These are phyloP conservation scores for Masticophis lateralis DNA, from an alignment of 2,797 vertebrate genomes.

Conservation along the genomic window DNA sequence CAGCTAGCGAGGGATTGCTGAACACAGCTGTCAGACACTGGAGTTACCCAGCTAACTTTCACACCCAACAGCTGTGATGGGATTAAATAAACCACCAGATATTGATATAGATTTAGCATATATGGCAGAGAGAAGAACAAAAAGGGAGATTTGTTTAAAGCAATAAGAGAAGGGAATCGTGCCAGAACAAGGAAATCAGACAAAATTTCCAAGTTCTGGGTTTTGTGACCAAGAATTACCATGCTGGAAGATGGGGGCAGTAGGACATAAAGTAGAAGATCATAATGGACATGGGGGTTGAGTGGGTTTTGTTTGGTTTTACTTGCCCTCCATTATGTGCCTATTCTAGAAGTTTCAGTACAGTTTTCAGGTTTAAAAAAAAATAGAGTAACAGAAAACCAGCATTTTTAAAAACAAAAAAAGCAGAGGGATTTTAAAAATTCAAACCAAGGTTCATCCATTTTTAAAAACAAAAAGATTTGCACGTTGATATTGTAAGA, in stretches of 20 bases:
- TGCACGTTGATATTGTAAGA: background rate
- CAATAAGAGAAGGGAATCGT: background rate
- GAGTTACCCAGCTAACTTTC: constrained; percentile 29
- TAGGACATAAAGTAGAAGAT: background rate
- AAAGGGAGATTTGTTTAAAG: background rate
- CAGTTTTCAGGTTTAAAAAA: background rate
- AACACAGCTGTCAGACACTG: constrained; percentile 22
- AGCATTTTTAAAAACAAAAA: background rate
- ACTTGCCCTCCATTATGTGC: background rate
- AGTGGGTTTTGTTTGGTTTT: background rate
- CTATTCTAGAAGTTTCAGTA: background rate
- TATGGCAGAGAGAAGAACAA: background rate
- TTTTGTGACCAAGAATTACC: background rate
- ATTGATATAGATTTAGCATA: constrained; percentile 18
- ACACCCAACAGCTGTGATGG: constrained; percentile 31
- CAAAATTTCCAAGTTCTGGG: background rate
- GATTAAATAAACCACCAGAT: constrained; percentile 19
- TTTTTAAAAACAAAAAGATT: background rate
- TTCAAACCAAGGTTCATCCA: background rate
- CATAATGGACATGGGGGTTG: background rate
- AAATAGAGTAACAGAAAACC: background rate
- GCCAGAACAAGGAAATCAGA: background rate
- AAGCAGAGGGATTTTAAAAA: background rate
- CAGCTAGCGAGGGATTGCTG: constrained; percentile 11
- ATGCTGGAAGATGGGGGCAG: background rate